Base-by-base conservation (phyloP, 2,888 invertebrate genomes). In the Liodrosophila aerea region DNA sequence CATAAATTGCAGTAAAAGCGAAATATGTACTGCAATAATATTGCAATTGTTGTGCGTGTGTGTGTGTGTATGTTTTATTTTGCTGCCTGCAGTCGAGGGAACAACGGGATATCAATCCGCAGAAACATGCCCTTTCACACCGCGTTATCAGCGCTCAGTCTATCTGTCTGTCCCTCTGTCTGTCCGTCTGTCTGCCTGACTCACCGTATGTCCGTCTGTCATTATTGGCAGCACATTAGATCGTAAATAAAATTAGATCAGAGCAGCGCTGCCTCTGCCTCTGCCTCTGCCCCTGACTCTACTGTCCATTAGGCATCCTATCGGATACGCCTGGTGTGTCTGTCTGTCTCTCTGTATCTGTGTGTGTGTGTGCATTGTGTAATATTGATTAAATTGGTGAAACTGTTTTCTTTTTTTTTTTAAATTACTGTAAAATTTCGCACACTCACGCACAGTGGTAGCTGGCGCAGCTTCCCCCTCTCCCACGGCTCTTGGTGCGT, bases 111-210 rank as follows among this genome's bases (percentile, higher is more conserved):
- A 83, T 82, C 87, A 84, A 76, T 89, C 89, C 89, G 75, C 89
- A 89, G 70, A 75, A 88, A 89, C 89, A 89, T 88, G 87, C 88
- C 89, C 88, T 88, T 88, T 85, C 87, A 84, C 86, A 87, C 88
- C 85, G 72, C 76, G 73, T 76, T 77, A 69, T 69, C 70, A 64
- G 56, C 57, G 68, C 54, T 65, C 62, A n/a, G n/a, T n/a, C n/a
- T n/a, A n/a, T n/a, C n/a, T n/a, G n/a, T 50, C 45, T 31, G 30
- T 33, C 54, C 33, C 41, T 9, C 30, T 27, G 22, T 41, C 18
- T 12, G 27, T 15, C 47, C 13, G n/a, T 45, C 11, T 18, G 16
- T 16, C 41, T 44, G 27, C 5, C 5, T 11, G 12, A 29, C 37
- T 12, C 9, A 7, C 29, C n/a, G 61, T 30, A 40, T 31, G 41